Evolutionary conservation across 2,888 invertebrate genomes (phyloP), one percentile per base, ranked within the genome.

Genomic region (Brachypalpus laphriformis): DNA sequence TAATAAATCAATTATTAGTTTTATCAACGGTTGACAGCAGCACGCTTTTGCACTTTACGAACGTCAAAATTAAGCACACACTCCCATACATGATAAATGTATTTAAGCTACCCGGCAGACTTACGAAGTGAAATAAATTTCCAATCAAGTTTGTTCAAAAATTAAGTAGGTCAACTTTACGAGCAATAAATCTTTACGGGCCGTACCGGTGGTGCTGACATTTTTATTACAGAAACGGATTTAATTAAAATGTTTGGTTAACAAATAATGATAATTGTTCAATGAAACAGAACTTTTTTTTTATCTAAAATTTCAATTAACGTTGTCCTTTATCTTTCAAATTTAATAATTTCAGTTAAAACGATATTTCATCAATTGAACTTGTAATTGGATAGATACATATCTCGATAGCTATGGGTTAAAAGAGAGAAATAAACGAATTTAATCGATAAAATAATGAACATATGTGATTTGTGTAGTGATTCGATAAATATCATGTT

Each of bases 21-120:
- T 57, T 57, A 34, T 42, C 42, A 25, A 40, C 34, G 9, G 28
- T 37, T 76, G 70, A 85, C 71, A 75, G 70, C n/a, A 75, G 75
- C 75, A 80, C 59, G 70, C 68, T 75, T 85, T 75, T 85, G 75
- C 80, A 85, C 83, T 85, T 70, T 74, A 40, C 72, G 14, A 47
- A 56, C 22, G 37, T 47, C 25, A 42, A 49, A 45, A 25, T 14
- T 3, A 47, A 4, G 45, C 2, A 4, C 18, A 20, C 20, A 3
- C 20, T n/a, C 22, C 1, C 2, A 11, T 49, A 34, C 8, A 56
- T 72, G 28, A 16, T 28, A 61, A 56, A 59, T 65, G 51, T 34
- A 28, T 14, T 54, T 16, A 16, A 28, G 5, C n/a, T 54, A 57
- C 56, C 56, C 63, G 18, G 45, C n/a, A n/a, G 34, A n/a, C 31